Evolutionary conservation across 92 coral and sea anemone genomes (phyloP).

Genomic region (Palythoa grandiflora): DNA sequence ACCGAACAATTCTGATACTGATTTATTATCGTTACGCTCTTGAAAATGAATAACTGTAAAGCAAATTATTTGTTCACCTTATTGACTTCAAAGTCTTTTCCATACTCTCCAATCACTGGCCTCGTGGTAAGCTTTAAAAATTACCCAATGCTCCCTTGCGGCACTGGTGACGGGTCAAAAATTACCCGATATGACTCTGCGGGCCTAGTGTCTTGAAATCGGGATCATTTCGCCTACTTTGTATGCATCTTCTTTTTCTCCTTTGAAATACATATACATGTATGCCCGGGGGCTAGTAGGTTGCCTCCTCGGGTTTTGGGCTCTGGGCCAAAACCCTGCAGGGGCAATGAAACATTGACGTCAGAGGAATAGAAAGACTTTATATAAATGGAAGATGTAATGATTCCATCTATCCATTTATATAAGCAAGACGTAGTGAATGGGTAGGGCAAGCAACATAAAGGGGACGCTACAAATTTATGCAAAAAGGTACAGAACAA

Average conservation of each 20-base stretch:
- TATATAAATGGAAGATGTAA: slow-evolving; percentile 55
- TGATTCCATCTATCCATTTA: slow-evolving; percentile 52
- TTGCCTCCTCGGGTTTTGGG: too few species aligned
- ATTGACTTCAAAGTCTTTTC: not conserved
- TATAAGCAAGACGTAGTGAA: slow-evolving; percentile 19
- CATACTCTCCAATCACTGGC: not conserved
- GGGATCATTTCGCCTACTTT: too few species aligned
- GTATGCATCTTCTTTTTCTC: too few species aligned
- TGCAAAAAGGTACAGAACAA: slow-evolving; percentile 38
- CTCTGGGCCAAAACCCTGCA: not conserved
- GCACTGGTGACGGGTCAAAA: too few species aligned
- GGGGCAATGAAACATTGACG: slow-evolving; percentile 19
- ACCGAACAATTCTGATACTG: not conserved
- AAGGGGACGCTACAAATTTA: slow-evolving; percentile 44
- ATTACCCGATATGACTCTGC: too few species aligned
- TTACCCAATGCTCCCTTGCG: too few species aligned
- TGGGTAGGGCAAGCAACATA: slow-evolving; percentile 52
- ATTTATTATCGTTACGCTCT: too few species aligned
- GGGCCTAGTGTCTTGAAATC: too few species aligned
- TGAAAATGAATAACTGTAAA: too few species aligned
- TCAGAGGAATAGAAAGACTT: slow-evolving; percentile 38
- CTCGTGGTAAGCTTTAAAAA: not conserved
- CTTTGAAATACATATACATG: too few species aligned
- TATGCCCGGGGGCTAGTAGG: too few species aligned
- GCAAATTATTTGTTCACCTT: too few species aligned